These are phyloP conservation scores for Brachyistius frenatus DNA, from an alignment of 2,113 vertebrate species.

Conservation along the genomic window DNA sequence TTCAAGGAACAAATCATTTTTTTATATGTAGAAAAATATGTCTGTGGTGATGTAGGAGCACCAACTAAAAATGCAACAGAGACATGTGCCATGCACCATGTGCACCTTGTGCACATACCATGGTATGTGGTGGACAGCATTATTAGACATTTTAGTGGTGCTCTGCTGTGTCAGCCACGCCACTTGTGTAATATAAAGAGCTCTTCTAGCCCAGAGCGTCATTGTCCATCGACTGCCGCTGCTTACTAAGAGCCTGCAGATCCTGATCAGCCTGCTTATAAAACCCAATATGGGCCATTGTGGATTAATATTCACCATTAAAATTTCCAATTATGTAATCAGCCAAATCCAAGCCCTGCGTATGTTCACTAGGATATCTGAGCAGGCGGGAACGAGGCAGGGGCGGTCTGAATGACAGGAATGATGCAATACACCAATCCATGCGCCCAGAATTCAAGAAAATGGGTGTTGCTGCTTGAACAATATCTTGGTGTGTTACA, in stretches of 20 bases:
- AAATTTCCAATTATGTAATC: conserved; percentile 85
- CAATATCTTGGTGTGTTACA: background rate
- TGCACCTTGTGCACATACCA: too few relatives aligned
- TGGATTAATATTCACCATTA: conserved; percentile 83
- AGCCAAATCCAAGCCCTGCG: conserved; percentile 78
- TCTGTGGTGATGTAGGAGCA: background rate
- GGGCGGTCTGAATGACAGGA: conserved; percentile 39
- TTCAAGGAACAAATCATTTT: conserved; percentile 7
- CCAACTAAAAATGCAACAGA: background rate
- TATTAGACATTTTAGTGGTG: conserved; percentile 14
- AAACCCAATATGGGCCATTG: conserved; percentile 78
- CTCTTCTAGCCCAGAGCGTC: conserved; percentile 41
- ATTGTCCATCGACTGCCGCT: conserved; percentile 41
- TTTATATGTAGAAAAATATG: conserved; percentile 7
- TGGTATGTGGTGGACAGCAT: background rate
- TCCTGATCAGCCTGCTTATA: conserved; percentile 79
- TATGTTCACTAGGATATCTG: conserved; percentile 77
- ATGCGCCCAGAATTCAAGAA: conserved; percentile 32
- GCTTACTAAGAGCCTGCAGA: conserved; percentile 59
- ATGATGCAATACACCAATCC: conserved; percentile 53
- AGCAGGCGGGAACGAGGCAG: conserved; percentile 45
- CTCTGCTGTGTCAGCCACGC: conserved; percentile 47
- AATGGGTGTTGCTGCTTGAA: conserved; percentile 6
- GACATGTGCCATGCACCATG: conserved; percentile 6
- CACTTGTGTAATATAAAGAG: conserved; percentile 67